Conservation (phyloP, 37 sponge, comb jelly and placozoan species). For the Agelas oroides region DNA sequence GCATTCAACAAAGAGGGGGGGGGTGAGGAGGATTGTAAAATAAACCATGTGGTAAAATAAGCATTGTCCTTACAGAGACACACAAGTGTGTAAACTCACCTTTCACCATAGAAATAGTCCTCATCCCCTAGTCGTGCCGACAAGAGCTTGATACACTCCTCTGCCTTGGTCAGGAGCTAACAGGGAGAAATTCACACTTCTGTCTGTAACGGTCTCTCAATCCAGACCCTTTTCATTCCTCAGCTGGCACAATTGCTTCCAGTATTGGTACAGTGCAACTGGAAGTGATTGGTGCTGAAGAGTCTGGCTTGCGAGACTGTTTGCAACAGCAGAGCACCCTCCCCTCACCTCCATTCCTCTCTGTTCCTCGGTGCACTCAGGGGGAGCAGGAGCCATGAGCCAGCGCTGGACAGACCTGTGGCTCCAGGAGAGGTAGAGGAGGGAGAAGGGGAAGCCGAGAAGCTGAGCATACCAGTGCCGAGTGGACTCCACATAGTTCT, state of each 20-base stretch:
- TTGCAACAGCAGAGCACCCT: no score
- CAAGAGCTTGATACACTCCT: conserved; percentile 44
- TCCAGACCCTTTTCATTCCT: neutral
- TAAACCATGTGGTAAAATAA: no score
- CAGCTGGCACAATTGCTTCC: neutral
- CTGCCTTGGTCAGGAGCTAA: conserved; percentile 57
- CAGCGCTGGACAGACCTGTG: conserved; percentile 20
- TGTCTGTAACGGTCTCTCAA: neutral
- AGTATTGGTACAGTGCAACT: no score
- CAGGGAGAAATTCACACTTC: neutral
- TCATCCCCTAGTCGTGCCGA: conserved; percentile 47
- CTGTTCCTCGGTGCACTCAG: conserved; percentile 40
- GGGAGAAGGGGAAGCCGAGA: conserved; percentile 53
- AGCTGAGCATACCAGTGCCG: conserved; percentile 35
- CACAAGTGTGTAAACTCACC: conserved; percentile 1
- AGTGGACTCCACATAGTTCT: conserved; percentile 69
- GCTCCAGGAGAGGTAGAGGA: conserved; percentile 31
- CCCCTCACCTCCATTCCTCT: conserved; percentile 50
- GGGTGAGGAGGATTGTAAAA: no score
- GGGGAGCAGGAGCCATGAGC: conserved; percentile 46
- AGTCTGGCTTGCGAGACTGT: no score
- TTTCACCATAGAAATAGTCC: conserved; percentile 57
- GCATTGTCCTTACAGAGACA: no score
- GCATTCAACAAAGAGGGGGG: no score
- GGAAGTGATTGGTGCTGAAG: no score